These are phyloP conservation scores for Copsychus sechellarum DNA, from an alignment of 2,113 vertebrate genomes.

Conservation along the genomic window DNA sequence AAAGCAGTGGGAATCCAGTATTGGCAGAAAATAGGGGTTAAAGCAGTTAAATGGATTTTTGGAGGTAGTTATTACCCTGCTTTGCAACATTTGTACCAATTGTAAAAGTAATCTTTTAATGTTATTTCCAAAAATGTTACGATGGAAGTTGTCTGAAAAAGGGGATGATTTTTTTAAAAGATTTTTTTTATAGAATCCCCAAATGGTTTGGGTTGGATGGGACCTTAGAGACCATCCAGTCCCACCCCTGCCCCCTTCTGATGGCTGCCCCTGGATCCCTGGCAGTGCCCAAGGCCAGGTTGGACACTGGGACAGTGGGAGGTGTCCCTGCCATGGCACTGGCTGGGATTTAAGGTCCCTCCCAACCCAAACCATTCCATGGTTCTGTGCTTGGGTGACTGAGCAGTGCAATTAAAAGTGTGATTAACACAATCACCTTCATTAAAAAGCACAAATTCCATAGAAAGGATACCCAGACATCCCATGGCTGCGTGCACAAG, in stretches of 20 bases:
- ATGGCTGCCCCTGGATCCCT: neutral
- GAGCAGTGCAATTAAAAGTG: neutral
- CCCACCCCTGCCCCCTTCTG: neutral
- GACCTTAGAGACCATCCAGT: neutral
- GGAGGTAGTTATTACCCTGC: neutral
- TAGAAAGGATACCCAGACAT: fast-evolving
- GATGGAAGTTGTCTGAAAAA: neutral
- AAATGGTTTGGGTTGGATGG: neutral
- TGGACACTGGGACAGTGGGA: neutral
- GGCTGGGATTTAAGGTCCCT: neutral
- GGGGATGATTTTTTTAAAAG: too few species aligned
- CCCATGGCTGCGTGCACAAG: fast-evolving
- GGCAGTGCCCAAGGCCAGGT: fast-evolving
- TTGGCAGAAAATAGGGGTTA: neutral
- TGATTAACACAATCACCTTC: neutral
- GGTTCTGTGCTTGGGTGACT: fast-evolving
- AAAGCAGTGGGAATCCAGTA: slow-evolving; percentile 2
- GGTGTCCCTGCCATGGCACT: too few species aligned
- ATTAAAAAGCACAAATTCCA: neutral
- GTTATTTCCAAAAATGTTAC: fast-evolving
- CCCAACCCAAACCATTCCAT: neutral
- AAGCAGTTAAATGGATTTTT: neutral
- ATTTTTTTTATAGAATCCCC: neutral
- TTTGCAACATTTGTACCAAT: fast-evolving
- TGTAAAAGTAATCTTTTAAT: neutral